These are phyloP conservation scores for Maconellicoccus hirsutus DNA, from an alignment of 1,140 invertebrate species.

Conservation along the genomic window DNA sequence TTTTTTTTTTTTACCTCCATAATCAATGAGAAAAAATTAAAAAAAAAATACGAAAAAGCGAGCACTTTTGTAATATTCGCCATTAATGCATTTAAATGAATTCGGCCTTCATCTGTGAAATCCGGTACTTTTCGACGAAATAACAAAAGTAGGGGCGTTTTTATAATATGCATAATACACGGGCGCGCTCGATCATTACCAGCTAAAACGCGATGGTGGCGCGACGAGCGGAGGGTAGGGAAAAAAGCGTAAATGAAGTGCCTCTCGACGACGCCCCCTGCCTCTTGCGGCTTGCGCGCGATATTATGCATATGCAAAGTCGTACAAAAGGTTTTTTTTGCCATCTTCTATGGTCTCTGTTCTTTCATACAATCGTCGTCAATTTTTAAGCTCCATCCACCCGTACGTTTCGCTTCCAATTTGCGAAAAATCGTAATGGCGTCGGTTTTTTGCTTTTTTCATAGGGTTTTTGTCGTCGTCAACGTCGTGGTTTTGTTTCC, in stretches of 20 bases:
- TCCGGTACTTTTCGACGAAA: conserved; percentile 8
- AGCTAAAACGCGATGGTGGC: not conserved
- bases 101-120: conserved; percentile 11
- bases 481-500: not conserved
- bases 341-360: conserved; percentile 5
- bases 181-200: conserved; percentile 12
- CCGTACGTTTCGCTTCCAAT: conserved; percentile 16
- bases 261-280: not conserved
- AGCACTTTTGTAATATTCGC: conserved; percentile 20
- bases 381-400: conserved; percentile 20
- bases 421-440: conserved; percentile 20
- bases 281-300: not conserved
- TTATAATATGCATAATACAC: conserved; percentile 20
- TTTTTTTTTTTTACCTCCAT: not conserved
- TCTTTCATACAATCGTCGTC: conserved; percentile 21
- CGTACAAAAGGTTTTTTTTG: conserved; percentile 19
- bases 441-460: conserved; percentile 12
- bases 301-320: conserved; percentile 20
- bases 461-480: not conserved
- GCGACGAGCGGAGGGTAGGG: not conserved
- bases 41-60: conserved; percentile 1
- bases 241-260: conserved; percentile 20
- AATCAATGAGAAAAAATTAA: conserved; percentile 9
- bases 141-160: conserved; percentile 21
- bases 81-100: conserved; percentile 20